phyloP scores from a whole-genome alignment of 2,888 invertebrate species.

The Malthinus seriepunctatus region DNA sequence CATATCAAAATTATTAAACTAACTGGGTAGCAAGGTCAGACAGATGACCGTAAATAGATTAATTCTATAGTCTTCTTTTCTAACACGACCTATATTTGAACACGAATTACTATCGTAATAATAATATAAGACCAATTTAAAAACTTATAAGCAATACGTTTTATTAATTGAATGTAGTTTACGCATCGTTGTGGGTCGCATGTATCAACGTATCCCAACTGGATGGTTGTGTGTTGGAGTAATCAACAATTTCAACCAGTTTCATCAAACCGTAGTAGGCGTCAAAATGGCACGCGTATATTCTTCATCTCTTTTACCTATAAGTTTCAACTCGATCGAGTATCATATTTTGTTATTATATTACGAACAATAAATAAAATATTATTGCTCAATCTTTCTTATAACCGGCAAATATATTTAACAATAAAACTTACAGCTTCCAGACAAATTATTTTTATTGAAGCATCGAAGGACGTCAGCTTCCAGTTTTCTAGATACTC shows the following conservation, averaged over 20 bases:
- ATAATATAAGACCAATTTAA: conserved; percentile 18
- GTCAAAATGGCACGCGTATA: conserved; percentile 37
- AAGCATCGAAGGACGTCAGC: conserved; percentile 25
- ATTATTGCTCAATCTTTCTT: conserved; percentile 36
- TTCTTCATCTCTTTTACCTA: conserved; percentile 33
- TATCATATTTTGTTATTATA: conserved; percentile 31
- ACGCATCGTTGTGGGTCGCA: conserved; percentile 50
- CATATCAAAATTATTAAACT: conserved; percentile 1
- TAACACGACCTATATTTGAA: conserved; percentile 23
- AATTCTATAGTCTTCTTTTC: conserved; percentile 8
- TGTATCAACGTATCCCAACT: conserved; percentile 40
- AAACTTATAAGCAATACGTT: conserved; percentile 27
- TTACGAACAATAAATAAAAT: conserved; percentile 29
- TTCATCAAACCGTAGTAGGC: conserved; percentile 25
- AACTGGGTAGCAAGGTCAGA: conserved; percentile 13
- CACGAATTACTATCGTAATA: conserved; percentile 20
- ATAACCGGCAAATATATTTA: conserved; percentile 16
- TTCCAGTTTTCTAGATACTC: conserved; percentile 15
- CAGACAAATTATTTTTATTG: conserved; percentile 20
- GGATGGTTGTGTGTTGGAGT: conserved; percentile 19
- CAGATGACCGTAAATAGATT: conserved; percentile 18
- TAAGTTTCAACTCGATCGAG: conserved; percentile 31
- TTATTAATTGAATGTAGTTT: conserved; percentile 51
- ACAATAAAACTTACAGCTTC: conserved; percentile 21
- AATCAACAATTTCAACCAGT: conserved; percentile 1